These are phyloP conservation scores for Hyalella azteca DNA, from an alignment of 2,888 invertebrate species.

Conservation along the genomic window DNA sequence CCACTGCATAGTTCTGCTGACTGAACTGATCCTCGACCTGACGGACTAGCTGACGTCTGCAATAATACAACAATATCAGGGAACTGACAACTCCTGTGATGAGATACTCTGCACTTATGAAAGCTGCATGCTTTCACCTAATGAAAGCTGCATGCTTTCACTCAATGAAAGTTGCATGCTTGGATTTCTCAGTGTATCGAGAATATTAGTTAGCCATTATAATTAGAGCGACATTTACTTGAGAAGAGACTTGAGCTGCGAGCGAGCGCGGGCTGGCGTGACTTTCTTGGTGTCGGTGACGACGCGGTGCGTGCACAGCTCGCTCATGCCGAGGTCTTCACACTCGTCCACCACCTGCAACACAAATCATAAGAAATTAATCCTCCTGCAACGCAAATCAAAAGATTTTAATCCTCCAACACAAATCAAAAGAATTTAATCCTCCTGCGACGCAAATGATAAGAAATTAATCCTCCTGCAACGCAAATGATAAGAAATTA, in stretches of 20 bases:
- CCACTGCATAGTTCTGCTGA: constrained; percentile 5
- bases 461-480: no score
- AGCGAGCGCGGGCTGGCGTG: neutral
- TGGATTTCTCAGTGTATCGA: no score
- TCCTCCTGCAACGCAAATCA: no score
- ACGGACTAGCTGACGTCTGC: constrained; percentile 9
- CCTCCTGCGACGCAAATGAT: no score
- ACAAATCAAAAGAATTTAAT: no score
- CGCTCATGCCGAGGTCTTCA: constrained; percentile 2
- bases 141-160: no score
- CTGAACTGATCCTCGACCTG: constrained; percentile 29
- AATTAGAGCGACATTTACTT: neutral
- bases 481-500: no score
- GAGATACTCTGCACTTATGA: no score
- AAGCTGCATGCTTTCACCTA: no score
- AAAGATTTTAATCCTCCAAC: no score
- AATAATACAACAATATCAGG: neutral
- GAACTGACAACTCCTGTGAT: neutral
- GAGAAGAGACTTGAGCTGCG: neutral
- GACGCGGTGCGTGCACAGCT: neutral
- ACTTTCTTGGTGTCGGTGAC: neutral
- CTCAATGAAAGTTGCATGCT: no score
- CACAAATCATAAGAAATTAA: neutral
- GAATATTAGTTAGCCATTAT: neutral
- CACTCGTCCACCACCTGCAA: constrained; percentile 11